These are phyloP conservation scores for Brachyptera putata DNA, from an alignment of 2,888 invertebrate species.

Conservation along the genomic window DNA sequence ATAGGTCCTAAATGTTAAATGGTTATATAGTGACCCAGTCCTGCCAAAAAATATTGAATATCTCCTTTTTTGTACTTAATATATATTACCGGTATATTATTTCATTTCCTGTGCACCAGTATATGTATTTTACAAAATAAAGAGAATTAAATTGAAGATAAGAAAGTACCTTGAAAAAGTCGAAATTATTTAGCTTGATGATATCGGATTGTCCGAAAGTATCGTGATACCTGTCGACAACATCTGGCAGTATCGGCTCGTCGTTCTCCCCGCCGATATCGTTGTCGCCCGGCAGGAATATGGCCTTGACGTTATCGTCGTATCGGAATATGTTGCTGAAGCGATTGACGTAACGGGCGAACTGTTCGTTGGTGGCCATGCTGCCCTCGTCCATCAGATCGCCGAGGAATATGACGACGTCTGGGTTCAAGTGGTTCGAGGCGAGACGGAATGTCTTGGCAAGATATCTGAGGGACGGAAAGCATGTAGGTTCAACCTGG, in stretches of 20 bases:
- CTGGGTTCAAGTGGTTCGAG: slow-evolving; percentile 66
- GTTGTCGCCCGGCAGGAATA: slow-evolving; percentile 94
- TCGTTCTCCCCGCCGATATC: slow-evolving; percentile 91
- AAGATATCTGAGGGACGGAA: slow-evolving; percentile 69
- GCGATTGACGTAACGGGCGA: slow-evolving; percentile 67
- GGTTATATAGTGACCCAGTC: no score
- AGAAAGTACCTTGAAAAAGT: slow-evolving; percentile 66
- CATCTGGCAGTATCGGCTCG: slow-evolving; percentile 63
- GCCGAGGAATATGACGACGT: slow-evolving; percentile 85
- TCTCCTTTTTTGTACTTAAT: no score
- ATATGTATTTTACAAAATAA: no score
- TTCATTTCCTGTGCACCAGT: no score
- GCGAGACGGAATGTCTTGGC: slow-evolving; percentile 72
- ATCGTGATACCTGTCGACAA: slow-evolving; percentile 66
- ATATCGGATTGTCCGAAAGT: slow-evolving; percentile 68
- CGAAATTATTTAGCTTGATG: slow-evolving; percentile 56
- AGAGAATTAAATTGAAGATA: no score
- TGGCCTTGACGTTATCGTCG: slow-evolving; percentile 57
- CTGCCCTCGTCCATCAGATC: slow-evolving; percentile 95
- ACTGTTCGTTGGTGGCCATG: slow-evolving; percentile 65
- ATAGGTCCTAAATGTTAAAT: no score
- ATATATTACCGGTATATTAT: no score
- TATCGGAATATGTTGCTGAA: slow-evolving; percentile 58
- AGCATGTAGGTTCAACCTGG: no score
- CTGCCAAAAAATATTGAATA: no score